phyloP scores from a whole-genome alignment of 2,888 invertebrate genomes.

The Artemia sinica region DNA sequence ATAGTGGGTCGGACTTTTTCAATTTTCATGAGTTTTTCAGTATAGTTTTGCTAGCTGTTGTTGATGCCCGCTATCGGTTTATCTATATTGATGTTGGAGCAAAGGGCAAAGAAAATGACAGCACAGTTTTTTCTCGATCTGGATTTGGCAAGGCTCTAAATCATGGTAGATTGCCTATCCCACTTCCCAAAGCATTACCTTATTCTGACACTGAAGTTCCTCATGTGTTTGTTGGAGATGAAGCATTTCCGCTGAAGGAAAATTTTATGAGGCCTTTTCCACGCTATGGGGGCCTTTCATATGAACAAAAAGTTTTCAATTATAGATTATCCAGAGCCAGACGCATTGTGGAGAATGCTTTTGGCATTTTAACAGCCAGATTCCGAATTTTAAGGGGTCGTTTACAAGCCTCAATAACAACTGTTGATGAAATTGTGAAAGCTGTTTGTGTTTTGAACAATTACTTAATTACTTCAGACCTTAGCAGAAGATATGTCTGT shows the following conservation, averaged over 20 bases:
- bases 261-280: conserved; percentile 17
- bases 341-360: not conserved
- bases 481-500: too few species aligned
- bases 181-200: not conserved
- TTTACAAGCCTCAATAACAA: too few species aligned
- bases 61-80: not conserved
- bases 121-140: not conserved
- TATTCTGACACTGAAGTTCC: not conserved
- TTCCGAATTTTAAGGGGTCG: too few species aligned
- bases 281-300: not conserved
- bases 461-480: too few species aligned
- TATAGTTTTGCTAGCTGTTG: not conserved
- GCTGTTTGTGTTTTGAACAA: not conserved
- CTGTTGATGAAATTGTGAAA: too few species aligned
- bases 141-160: not conserved
- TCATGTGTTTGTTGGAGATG: conserved; percentile 25
- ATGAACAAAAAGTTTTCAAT: conserved; percentile 17
- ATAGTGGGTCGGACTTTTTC: conserved; percentile 22
- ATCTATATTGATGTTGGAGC: not conserved
- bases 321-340: not conserved
- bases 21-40: not conserved
- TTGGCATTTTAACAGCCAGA: too few species aligned
- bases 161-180: not conserved
- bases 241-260: conserved; percentile 19
- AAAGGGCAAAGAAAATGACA: not conserved